Conservation (phyloP, 2,888 invertebrate genomes). For the Zaprionus lineosus region DNA sequence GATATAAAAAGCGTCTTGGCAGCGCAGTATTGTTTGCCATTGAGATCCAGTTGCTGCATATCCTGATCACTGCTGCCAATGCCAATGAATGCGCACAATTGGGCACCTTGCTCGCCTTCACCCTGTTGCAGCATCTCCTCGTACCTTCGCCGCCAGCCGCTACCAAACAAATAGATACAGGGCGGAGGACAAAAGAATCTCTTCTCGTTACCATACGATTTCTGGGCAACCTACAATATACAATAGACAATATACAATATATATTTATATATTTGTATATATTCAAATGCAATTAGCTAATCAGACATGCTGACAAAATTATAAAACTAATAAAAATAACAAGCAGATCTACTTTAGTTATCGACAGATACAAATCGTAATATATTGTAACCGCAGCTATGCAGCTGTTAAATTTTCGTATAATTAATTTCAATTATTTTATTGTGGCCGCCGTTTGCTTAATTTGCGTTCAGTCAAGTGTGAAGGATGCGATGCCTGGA, state of each 20-base stretch:
- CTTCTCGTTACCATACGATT: slow-evolving; percentile 99
- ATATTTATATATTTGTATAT: neutral
- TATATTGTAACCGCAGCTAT: slow-evolving; percentile 65
- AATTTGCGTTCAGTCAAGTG: slow-evolving; percentile 81
- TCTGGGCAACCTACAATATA: slow-evolving; percentile 96
- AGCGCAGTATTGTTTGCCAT: slow-evolving; percentile 99
- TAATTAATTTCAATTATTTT: slow-evolving; percentile 81
- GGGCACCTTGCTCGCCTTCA: slow-evolving; percentile 94
- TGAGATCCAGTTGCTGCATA: slow-evolving; percentile 98
- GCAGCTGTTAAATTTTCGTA: slow-evolving; percentile 75
- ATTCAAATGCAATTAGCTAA: slow-evolving; percentile 6
- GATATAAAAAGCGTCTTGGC: slow-evolving; percentile 99
- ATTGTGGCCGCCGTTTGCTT: slow-evolving; percentile 66
- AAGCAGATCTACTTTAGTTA: slow-evolving; percentile 45
- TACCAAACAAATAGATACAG: slow-evolving; percentile 99
- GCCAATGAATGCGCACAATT: slow-evolving; percentile 99
- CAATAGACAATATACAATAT: too few species aligned
- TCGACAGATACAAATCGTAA: slow-evolving; percentile 58
- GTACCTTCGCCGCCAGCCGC: slow-evolving; percentile 97
- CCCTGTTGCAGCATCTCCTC: slow-evolving; percentile 96
- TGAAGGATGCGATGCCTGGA: slow-evolving; percentile 80
- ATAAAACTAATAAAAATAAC: slow-evolving; percentile 15
- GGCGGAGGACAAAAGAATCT: slow-evolving; percentile 99
- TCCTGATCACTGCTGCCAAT: slow-evolving; percentile 99
- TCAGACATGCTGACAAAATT: slow-evolving; percentile 8